A percentile compares a stretch with the other conserved stretches of the same genome.
phyloP scores from a whole-genome alignment of 2,113 vertebrate species.

The Phalacrocorax pelagicus region DNA sequence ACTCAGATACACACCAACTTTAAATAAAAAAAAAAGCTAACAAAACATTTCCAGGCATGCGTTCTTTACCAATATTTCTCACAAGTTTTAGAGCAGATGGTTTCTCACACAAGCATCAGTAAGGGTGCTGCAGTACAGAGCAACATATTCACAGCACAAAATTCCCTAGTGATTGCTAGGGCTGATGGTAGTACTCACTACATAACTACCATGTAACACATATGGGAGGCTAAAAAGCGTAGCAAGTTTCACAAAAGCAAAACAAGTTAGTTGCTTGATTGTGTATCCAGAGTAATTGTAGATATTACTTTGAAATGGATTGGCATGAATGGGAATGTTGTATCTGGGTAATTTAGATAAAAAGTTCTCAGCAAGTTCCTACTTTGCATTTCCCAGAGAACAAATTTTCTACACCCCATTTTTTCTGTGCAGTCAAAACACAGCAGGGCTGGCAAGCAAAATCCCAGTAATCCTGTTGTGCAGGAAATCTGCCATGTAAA shows the following conservation, averaged over 20 bases:
- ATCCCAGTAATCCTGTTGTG: not conserved
- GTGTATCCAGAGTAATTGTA: not conserved
- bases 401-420: not conserved
- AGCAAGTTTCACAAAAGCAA: not conserved
- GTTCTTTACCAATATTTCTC: not conserved
- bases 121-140: not conserved
- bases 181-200: not conserved
- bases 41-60: not conserved
- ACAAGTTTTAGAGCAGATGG: not conserved
- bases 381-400: not conserved
- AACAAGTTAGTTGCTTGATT: not conserved
- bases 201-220: not conserved
- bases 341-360: not conserved
- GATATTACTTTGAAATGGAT: not conserved
- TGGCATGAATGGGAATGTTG: not conserved
- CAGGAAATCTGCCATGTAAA: not conserved
- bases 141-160: not conserved
- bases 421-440: not conserved
- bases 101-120: not conserved
- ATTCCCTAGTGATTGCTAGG: not conserved
- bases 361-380: not conserved
- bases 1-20: not conserved
- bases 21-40: not conserved
- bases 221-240: not conserved
- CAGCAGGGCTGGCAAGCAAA: not conserved